Percentiles rank a stretch among this genome's conserved stretches.
Conservation (phyloP, 2,888 invertebrate genomes). For the Caenorhabditis auriculariae region DNA sequence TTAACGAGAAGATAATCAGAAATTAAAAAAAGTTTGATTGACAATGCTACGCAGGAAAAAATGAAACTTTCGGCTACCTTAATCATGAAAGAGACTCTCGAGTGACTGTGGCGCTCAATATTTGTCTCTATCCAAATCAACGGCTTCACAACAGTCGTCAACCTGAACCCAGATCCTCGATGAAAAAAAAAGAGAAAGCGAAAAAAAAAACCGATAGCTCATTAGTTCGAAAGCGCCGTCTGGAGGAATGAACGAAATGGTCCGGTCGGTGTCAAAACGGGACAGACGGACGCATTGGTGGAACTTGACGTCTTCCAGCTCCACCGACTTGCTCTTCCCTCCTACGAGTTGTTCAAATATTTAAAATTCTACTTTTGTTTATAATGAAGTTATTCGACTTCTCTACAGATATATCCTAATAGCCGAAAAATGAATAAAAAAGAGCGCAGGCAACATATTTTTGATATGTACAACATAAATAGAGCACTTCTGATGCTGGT, state of each 20-base stretch:
- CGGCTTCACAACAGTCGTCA: slow-evolving; percentile 76
- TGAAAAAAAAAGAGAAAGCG: not conserved
- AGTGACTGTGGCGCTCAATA: slow-evolving; percentile 95
- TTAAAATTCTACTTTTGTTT: too few relatives aligned
- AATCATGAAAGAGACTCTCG: slow-evolving; percentile 96
- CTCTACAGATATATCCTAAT: too few relatives aligned
- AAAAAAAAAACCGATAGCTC: slow-evolving; percentile 36
- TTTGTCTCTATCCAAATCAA: slow-evolving; percentile 98
- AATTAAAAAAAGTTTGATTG: not conserved
- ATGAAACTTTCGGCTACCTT: slow-evolving; percentile 69
- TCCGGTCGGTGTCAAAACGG: slow-evolving; percentile 94
- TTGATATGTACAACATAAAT: too few relatives aligned
- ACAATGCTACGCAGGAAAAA: not conserved
- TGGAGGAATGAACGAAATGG: slow-evolving; percentile 88
- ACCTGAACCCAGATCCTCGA: slow-evolving; percentile 6
- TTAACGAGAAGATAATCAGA: too few relatives aligned
- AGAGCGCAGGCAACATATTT: too few relatives aligned
- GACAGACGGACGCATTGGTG: slow-evolving; percentile 96
- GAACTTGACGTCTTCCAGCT: slow-evolving; percentile 96
- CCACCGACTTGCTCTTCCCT: slow-evolving; percentile 83
- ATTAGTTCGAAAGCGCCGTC: slow-evolving; percentile 98
- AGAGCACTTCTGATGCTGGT: too few relatives aligned
- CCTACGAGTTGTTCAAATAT: too few relatives aligned
- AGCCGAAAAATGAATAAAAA: not conserved
- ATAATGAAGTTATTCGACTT: too few relatives aligned